Evolutionary conservation across 92 coral and sea anemone species (phyloP), one percentile per base, ranked within the genome.

Genomic region (Meandrina meandrites): DNA sequence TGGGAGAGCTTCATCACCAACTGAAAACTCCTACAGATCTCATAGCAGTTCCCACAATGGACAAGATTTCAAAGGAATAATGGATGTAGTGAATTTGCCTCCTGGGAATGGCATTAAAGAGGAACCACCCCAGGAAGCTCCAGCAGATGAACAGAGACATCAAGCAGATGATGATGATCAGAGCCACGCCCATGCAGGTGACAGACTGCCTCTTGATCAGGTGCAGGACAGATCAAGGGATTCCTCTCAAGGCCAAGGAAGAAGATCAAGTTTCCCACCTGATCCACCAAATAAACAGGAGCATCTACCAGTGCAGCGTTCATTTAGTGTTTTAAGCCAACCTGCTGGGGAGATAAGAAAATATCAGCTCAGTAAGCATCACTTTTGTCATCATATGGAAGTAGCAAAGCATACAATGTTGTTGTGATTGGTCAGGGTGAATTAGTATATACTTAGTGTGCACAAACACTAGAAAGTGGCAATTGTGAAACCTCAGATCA

Each of bases 11-110:
- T 18, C 58, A 10, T 3, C 58, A 3, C 80, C 80, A 76, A 76
- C 57, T 45, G 80, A 76, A 76, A 76, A 76, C 22, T 76, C 60
- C 34, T 76, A 18, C 9, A 42, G 60, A 76, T 76, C 60, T 24
- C 1, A 3, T 0, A 8, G 13, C 35, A 76, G 31, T 24, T 72
- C 22, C 9, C 7, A 34, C 10, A 6, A 72, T 27, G 15, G 27
- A 8, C 34, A 35, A 24, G 80, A 45, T n/a, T 5, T n/a, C 7
- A 27, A 76, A 40, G 57, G 56, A 28, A 10, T 24, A 11, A 18
- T 11, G 10, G 14, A 48, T n/a, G 34, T 27, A 24, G 10, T 76
- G 34, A 1, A 76, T 11, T 76, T 76, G 60, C 80, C 11, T 37
- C 30, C 57, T 42, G 31, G 21, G 53, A 45, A 40, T 76, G 30